Conservation (phyloP, 1,140 invertebrate genomes). For the Caenorhabditis inopinata region DNA sequence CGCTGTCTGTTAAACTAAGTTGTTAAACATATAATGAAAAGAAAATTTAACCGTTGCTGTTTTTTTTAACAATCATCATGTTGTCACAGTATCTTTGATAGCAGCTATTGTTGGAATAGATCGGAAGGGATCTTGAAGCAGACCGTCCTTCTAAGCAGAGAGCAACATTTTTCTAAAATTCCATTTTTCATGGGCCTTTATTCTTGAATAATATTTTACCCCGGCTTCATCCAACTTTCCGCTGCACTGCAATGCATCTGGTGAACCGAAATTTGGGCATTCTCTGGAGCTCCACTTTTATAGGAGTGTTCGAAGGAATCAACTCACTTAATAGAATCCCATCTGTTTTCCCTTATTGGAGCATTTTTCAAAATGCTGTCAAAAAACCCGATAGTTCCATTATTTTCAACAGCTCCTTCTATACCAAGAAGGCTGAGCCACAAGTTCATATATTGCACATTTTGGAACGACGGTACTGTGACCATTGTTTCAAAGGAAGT, state of each 20-base stretch:
- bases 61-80: not conserved
- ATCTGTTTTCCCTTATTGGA: not conserved
- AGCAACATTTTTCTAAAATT: not conserved
- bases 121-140: not conserved
- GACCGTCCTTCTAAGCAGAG: not conserved
- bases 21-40: too few species aligned
- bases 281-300: too few species aligned
- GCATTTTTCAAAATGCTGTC: not conserved
- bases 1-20: too few species aligned
- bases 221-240: too few species aligned
- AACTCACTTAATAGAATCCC: not conserved
- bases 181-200: too few species aligned
- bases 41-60: not conserved
- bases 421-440: constrained; percentile 31
- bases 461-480: constrained; percentile 53
- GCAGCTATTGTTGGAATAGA: not conserved
- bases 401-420: not conserved
- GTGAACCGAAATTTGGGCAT: not conserved
- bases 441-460: constrained; percentile 55
- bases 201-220: too few species aligned
- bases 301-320: too few species aligned
- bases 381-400: constrained; percentile 7
- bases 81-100: not conserved
- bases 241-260: not conserved
- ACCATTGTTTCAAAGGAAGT: constrained; percentile 42